Conservation (phyloP, 2,113 vertebrate genomes). For the Agapornis roseicollis region DNA sequence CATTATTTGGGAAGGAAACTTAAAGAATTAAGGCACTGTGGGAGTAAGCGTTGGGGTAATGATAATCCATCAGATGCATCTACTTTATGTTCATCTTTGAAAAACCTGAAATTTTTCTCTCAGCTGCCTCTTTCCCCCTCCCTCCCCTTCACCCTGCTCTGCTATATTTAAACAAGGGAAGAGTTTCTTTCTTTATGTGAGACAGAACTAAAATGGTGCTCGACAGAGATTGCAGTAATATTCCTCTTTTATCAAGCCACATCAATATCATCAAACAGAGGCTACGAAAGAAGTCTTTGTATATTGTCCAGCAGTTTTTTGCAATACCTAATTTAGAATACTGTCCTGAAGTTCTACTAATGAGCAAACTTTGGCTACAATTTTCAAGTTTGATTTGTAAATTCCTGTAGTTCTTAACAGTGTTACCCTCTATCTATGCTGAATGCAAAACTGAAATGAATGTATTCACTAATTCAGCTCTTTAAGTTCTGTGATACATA, state of each 20-base stretch:
- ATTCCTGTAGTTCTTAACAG: not conserved
- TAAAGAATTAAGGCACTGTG: not conserved
- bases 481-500: not conserved
- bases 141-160: not conserved
- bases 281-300: not conserved
- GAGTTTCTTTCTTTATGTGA: not conserved
- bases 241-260: not conserved
- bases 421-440: rapidly evolving
- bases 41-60: not conserved
- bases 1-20: not conserved
- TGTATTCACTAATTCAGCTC: not conserved
- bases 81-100: not conserved
- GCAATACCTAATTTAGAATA: not conserved
- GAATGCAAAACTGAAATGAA: not conserved
- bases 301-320: not conserved
- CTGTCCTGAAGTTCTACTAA: not conserved
- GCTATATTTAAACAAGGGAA: not conserved
- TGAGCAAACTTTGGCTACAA: not conserved
- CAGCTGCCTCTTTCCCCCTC: not conserved
- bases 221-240: not conserved
- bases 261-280: not conserved
- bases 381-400: not conserved
- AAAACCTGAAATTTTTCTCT: not conserved
- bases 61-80: not conserved
- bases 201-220: not conserved